Percentiles rank a stretch among this genome's conserved stretches.
phyloP scores from a whole-genome alignment of 2,888 invertebrate genomes.

The Cyclophora punctaria region DNA sequence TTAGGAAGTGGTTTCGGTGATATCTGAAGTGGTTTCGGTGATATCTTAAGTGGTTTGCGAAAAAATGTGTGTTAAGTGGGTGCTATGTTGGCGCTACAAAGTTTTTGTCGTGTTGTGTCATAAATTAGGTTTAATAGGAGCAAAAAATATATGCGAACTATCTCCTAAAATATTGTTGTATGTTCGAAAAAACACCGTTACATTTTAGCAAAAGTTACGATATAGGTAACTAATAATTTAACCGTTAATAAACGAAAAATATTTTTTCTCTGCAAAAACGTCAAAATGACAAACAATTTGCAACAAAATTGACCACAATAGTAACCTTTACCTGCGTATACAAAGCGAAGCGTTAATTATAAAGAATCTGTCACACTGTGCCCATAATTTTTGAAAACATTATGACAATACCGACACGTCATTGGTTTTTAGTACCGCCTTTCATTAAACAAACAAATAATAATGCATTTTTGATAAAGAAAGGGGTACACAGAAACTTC shows the following conservation, averaged over 20 bases:
- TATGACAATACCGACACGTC: slow-evolving; percentile 38
- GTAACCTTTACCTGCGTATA: not conserved
- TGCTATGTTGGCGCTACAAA: slow-evolving; percentile 7
- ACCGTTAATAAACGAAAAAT: too few relatives aligned
- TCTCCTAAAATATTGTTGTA: too few relatives aligned
- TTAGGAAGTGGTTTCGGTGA: not conserved
- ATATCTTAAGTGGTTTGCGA: slow-evolving; percentile 25
- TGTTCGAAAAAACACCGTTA: too few relatives aligned
- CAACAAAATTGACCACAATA: not conserved
- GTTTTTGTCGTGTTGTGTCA: too few relatives aligned
- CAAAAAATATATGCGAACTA: too few relatives aligned
- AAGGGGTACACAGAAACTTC: slow-evolving; percentile 36
- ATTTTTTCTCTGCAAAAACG: too few relatives aligned
- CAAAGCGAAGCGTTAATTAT: slow-evolving; percentile 2
- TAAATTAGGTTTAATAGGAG: too few relatives aligned
- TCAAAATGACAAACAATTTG: too few relatives aligned
- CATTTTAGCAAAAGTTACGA: too few relatives aligned
- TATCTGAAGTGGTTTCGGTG: slow-evolving; percentile 25
- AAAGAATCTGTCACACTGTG: slow-evolving; percentile 38
- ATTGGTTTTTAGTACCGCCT: slow-evolving; percentile 27
- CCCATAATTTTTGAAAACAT: slow-evolving; percentile 42
- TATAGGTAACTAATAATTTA: too few relatives aligned
- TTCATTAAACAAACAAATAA: slow-evolving; percentile 37
- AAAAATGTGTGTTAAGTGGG: slow-evolving; percentile 16
- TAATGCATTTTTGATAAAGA: slow-evolving; percentile 29